These are phyloP conservation scores for Thalassarche chlororhynchos DNA, from an alignment of 2,113 vertebrate genomes.

Conservation along the genomic window DNA sequence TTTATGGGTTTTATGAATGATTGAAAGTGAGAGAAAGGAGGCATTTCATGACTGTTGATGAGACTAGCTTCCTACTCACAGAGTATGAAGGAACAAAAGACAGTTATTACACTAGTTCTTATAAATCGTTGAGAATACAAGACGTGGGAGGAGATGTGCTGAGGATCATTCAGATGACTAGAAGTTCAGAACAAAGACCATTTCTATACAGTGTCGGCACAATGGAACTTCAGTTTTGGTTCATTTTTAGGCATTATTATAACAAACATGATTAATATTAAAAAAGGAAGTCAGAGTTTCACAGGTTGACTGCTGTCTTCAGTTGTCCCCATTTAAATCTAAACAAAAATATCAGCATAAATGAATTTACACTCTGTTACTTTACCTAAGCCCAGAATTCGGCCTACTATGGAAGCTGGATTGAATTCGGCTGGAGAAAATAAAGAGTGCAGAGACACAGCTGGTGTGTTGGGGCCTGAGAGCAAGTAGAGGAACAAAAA, in stretches of 20 bases:
- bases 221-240: neutral
- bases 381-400: neutral
- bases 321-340: neutral
- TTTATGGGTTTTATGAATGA: constrained; percentile 29
- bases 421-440: neutral
- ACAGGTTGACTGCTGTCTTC: neutral
- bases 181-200: neutral
- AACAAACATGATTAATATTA: neutral
- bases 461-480: neutral
- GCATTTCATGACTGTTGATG: neutral
- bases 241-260: neutral
- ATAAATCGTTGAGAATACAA: neutral
- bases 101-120: neutral
- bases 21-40: neutral
- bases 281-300: neutral
- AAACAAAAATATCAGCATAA: neutral
- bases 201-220: neutral
- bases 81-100: neutral
- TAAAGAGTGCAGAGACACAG: neutral
- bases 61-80: neutral
- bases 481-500: neutral
- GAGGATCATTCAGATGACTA: neutral
- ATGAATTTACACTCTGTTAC: neutral
- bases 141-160: neutral
- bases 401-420: neutral